phyloP scores from a whole-genome alignment of 2,888 invertebrate species.

The Gonocerus acuteangulatus region DNA sequence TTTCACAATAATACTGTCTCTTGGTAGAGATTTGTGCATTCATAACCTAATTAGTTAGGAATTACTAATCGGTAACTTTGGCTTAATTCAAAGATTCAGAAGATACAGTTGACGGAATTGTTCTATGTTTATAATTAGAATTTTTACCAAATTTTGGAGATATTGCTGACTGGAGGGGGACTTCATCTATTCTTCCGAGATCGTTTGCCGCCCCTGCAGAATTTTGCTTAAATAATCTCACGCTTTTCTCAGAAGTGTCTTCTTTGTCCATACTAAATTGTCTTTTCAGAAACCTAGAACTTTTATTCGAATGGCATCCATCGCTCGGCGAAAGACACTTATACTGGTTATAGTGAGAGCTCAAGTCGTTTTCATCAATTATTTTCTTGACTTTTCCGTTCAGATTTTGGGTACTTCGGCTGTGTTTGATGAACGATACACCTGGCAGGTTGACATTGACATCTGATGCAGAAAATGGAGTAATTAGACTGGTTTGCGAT shows the following conservation, averaged over 20 bases:
- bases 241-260: conserved; percentile 42
- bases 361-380: conserved; percentile 56
- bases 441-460: conserved; percentile 35
- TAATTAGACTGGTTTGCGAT: conserved; percentile 29
- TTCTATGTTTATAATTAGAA: conserved; percentile 34
- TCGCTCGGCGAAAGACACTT: conserved; percentile 42
- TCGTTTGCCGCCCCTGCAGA: conserved; percentile 61
- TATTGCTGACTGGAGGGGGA: conserved; percentile 24
- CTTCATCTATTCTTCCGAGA: conserved; percentile 61
- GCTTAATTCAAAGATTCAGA: conserved; percentile 30
- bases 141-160: conserved; percentile 27
- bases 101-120: conserved; percentile 30
- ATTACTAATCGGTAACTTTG: too few species aligned
- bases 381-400: conserved; percentile 29
- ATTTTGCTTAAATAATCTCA: conserved; percentile 55
- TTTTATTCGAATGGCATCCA: conserved; percentile 25
- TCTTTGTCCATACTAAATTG: conserved; percentile 64
- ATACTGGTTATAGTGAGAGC: conserved; percentile 68
- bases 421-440: conserved; percentile 36
- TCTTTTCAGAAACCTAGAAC: conserved; percentile 48
- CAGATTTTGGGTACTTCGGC: conserved; percentile 35
- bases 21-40: neutral
- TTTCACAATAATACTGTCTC: neutral
- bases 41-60: too few species aligned
- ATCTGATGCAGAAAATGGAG: conserved; percentile 36